phyloP scores from a whole-genome alignment of 2,797 vertebrate genomes.

The Naso thynnoides region DNA sequence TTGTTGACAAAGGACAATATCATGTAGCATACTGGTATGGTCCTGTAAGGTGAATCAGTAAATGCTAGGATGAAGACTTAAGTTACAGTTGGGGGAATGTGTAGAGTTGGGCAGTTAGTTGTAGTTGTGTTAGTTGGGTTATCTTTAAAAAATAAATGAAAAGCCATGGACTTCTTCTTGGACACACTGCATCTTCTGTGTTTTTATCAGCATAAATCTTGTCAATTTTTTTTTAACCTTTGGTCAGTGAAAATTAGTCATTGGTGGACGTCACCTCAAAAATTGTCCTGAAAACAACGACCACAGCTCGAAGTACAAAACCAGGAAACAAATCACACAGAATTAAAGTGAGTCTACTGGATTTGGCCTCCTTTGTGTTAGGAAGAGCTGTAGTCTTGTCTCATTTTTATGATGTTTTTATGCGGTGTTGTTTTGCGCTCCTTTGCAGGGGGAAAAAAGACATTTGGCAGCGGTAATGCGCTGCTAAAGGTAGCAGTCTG shows the following conservation, averaged over 20 bases:
- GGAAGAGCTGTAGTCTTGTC: background rate
- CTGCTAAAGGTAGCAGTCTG: constrained; percentile 4
- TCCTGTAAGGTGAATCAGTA: too few relatives aligned
- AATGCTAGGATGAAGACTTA: too few relatives aligned
- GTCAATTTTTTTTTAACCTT: background rate
- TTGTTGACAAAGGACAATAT: too few relatives aligned
- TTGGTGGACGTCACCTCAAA: background rate
- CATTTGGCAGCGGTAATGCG: background rate
- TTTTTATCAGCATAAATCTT: background rate
- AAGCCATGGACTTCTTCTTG: too few relatives aligned
- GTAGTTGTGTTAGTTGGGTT: too few relatives aligned
- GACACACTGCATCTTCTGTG: background rate
- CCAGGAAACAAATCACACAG: background rate
- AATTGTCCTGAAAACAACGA: background rate
- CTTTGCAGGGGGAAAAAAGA: background rate
- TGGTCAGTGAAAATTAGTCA: background rate
- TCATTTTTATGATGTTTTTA: background rate
- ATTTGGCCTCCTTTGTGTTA: background rate
- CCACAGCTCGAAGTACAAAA: background rate
- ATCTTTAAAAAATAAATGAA: too few relatives aligned
- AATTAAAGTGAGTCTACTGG: background rate
- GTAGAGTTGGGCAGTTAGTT: too few relatives aligned
- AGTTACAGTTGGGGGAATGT: too few relatives aligned
- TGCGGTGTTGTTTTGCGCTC: background rate
- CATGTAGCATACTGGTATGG: too few relatives aligned